Percentiles rank a stretch among this genome's conserved stretches.
Conservation (phyloP, 2,888 invertebrate genomes). For the Drosophila pseudotalamancana region DNA sequence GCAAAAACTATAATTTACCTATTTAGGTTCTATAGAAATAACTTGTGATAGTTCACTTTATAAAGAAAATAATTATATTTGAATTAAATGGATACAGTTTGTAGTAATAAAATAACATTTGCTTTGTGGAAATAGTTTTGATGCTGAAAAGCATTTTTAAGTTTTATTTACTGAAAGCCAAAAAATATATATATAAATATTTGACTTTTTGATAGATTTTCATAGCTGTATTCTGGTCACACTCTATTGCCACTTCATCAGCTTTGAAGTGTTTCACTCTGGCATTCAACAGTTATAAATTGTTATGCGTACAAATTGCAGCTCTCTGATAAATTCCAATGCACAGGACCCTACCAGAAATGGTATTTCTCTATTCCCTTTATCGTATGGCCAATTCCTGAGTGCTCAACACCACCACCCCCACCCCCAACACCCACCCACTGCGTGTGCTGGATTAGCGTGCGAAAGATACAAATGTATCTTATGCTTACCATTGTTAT, state of each 20-base stretch:
- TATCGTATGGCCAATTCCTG: conserved; percentile 6
- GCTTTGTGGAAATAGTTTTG: no score
- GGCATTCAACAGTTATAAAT: conserved; percentile 70
- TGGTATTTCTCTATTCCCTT: conserved; percentile 24
- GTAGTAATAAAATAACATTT: no score
- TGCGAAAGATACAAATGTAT: conserved; percentile 32
- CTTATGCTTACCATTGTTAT: conserved; percentile 47
- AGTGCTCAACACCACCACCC: no score
- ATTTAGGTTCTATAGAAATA: no score
- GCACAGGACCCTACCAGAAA: conserved; percentile 29
- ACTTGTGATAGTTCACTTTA: no score
- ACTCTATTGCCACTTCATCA: conserved; percentile 10
- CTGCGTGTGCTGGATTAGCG: neutral
- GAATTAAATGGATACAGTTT: no score
- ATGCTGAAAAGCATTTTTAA: no score
- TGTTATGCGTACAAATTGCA: conserved; percentile 51
- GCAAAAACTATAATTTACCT: neutral
- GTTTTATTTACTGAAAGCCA: no score
- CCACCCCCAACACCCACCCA: neutral
- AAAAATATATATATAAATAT: no score
- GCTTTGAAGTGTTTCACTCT: conserved; percentile 8
- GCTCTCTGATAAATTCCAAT: conserved; percentile 59
- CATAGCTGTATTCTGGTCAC: conserved; percentile 11
- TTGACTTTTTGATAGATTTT: neutral
- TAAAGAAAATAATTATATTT: no score